Conservation (phyloP, 2,113 vertebrate genomes). For the Oreochromis spilurus region DNA sequence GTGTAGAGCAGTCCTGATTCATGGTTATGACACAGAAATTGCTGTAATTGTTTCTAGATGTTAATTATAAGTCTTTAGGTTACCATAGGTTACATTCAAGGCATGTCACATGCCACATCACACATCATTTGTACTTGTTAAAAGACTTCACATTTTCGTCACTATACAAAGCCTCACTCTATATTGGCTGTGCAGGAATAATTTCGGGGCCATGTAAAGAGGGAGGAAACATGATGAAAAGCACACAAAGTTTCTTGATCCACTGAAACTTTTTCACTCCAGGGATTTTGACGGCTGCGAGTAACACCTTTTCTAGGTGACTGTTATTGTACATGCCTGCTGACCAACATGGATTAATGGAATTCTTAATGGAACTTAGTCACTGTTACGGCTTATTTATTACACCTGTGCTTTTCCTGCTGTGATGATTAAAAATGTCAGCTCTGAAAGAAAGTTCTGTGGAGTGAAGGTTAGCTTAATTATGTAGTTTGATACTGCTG, state of each 20-base stretch:
- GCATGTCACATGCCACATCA: not conserved
- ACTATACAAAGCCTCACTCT: not conserved
- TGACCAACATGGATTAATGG: not conserved
- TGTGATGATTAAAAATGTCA: not conserved
- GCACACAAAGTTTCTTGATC: not conserved
- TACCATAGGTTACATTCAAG: not conserved
- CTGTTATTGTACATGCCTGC: not conserved
- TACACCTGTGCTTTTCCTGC: not conserved
- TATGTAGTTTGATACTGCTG: not conserved
- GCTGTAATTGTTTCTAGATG: not conserved
- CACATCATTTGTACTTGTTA: not conserved
- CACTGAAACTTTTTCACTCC: not conserved
- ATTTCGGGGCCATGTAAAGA: not conserved
- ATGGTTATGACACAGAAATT: not conserved
- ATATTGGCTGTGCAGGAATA: not conserved
- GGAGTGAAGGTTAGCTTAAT: not conserved
- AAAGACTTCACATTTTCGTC: not conserved
- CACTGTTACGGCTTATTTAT: not conserved
- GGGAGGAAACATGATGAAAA: not conserved
- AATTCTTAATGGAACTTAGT: not conserved
- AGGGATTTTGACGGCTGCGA: not conserved
- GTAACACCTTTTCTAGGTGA: not conserved
- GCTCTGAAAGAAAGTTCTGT: not conserved
- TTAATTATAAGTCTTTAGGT: not conserved
- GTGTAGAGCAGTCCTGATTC: not conserved